phyloP scores from a whole-genome alignment of 1,140 invertebrate genomes.

The Brachionus sp. region DNA sequence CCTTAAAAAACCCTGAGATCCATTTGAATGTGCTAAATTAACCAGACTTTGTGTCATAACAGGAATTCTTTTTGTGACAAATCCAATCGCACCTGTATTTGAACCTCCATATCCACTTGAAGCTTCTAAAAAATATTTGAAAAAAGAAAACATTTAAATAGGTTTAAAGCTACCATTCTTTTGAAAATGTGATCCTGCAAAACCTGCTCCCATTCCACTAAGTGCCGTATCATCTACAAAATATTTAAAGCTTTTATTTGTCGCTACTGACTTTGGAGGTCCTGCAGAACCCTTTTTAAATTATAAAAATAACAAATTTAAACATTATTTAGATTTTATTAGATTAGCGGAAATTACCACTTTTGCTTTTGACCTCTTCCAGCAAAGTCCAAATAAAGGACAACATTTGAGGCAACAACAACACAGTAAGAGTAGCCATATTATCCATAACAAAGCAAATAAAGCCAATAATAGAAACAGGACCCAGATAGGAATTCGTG shows the following conservation, averaged over 20 bases:
- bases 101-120: background rate
- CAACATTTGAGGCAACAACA: slow-evolving; percentile 32
- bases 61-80: background rate
- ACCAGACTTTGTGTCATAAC: background rate
- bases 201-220: background rate
- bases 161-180: background rate
- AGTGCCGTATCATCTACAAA: background rate
- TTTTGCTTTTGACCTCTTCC: background rate
- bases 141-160: background rate
- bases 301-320: background rate
- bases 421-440: slow-evolving; percentile 19
- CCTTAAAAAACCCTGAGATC: background rate
- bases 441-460: background rate
- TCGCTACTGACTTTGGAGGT: background rate
- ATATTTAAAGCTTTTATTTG: slow-evolving; percentile 15
- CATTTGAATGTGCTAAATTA: background rate
- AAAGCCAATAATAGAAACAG: background rate
- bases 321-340: background rate
- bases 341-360: background rate
- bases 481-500: background rate
- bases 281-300: background rate
- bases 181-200: background rate
- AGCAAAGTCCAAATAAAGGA: slow-evolving; percentile 15
- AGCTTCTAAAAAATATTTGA: background rate
- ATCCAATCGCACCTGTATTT: background rate